A percentile compares a stretch with the other conserved stretches of the same genome.
These are phyloP conservation scores for Atopsyche davidsoni DNA, from an alignment of 1,140 invertebrate species.

Conservation along the genomic window DNA sequence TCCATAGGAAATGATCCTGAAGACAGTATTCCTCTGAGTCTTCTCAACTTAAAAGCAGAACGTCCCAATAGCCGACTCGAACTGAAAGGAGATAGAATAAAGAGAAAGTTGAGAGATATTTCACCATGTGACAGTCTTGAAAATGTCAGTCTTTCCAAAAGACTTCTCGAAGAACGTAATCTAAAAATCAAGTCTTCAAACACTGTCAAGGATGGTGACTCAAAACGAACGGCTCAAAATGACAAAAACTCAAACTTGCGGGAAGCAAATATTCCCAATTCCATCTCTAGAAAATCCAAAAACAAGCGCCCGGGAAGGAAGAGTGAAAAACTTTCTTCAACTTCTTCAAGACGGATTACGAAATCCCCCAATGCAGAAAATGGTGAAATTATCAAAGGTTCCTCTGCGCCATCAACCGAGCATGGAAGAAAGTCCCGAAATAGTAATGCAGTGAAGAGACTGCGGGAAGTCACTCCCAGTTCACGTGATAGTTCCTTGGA, in stretches of 20 bases:
- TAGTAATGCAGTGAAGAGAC: conserved; percentile 39
- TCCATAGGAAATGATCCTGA: conserved; percentile 46
- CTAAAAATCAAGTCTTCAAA: conserved; percentile 8
- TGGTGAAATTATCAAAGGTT: too few relatives aligned
- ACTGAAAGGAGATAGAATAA: conserved; percentile 40
- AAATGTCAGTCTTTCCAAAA: conserved; percentile 42
- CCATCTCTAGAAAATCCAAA: conserved; percentile 7
- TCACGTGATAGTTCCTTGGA: conserved; percentile 47
- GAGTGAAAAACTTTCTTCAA: conserved; percentile 5
- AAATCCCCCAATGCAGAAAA: conserved; percentile 8
- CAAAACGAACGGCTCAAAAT: conserved; percentile 16
- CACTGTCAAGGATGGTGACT: background rate
- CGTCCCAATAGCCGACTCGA: conserved; percentile 37
- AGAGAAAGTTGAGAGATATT: conserved; percentile 44
- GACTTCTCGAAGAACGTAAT: conserved; percentile 33
- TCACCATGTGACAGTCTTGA: conserved; percentile 48
- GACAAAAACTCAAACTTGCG: conserved; percentile 13
- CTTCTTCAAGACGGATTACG: conserved; percentile 8
- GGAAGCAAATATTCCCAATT: conserved; percentile 13
- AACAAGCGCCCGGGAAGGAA: conserved; percentile 2
- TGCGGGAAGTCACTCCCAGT: conserved; percentile 39
- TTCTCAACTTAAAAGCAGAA: conserved; percentile 42
- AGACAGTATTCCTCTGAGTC: conserved; percentile 46
- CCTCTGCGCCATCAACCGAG: conserved; percentile 26
- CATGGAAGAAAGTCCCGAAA: conserved; percentile 42